Evolutionary conservation across 2,888 invertebrate species (phyloP).

Genomic region (Sinodicranocentrus sp.): DNA sequence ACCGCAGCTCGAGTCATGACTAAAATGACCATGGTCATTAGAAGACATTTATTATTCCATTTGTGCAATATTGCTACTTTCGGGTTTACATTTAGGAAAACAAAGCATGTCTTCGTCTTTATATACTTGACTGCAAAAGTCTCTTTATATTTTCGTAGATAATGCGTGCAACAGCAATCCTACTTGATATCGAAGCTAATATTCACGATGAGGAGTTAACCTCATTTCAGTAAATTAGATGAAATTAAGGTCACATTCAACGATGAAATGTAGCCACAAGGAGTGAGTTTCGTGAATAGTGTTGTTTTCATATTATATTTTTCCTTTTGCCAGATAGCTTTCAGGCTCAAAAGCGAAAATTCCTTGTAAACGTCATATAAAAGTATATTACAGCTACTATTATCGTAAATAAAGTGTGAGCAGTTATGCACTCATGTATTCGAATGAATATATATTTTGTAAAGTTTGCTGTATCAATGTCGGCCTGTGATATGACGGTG

Average conservation of each 20-base stretch:
- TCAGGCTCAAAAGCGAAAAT: slow-evolving; percentile 25
- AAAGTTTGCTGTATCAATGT: slow-evolving; percentile 13
- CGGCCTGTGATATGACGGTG: slow-evolving; percentile 6
- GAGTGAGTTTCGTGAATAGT: neutral
- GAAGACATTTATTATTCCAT: slow-evolving; percentile 28
- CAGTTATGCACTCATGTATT: too few relatives aligned
- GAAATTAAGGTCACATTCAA: slow-evolving; percentile 53
- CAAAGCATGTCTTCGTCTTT: too few relatives aligned
- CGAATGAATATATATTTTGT: neutral
- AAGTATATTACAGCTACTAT: too few relatives aligned
- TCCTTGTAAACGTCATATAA: slow-evolving; percentile 10
- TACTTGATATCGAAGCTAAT: slow-evolving; percentile 38
- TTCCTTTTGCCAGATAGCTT: slow-evolving; percentile 13
- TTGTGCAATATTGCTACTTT: slow-evolving; percentile 4
- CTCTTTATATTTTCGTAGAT: too few relatives aligned
- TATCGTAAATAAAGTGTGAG: too few relatives aligned
- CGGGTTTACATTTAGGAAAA: slow-evolving; percentile 12
- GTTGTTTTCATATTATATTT: neutral
- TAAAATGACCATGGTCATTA: slow-evolving; percentile 50
- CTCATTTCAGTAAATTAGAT: slow-evolving; percentile 58
- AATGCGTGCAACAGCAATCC: too few relatives aligned
- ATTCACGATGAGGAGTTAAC: slow-evolving; percentile 58
- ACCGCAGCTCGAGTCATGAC: slow-evolving; percentile 23
- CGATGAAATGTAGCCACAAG: slow-evolving; percentile 34
- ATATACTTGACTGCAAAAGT: too few relatives aligned